A percentile compares a stretch with the other conserved stretches of the same genome.
These are phyloP conservation scores for Corvus moneduloides DNA, from an alignment of 2,113 vertebrate genomes.

Conservation along the genomic window DNA sequence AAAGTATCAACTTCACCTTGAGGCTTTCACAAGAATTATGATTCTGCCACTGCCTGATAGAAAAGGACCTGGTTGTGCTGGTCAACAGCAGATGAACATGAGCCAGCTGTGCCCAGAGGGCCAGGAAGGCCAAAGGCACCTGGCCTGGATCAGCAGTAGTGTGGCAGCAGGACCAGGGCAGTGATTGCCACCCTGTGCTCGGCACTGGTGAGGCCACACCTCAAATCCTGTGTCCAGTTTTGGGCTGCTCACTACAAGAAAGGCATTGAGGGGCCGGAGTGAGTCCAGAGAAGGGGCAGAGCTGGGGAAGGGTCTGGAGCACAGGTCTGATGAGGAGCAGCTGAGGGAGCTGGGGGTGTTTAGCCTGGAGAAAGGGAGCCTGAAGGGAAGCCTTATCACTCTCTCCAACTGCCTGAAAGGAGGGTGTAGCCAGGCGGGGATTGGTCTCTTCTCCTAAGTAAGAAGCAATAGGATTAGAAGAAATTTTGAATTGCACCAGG, in stretches of 20 bases:
- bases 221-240: background rate
- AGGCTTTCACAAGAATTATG: background rate
- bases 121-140: background rate
- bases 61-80: fast-evolving
- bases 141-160: background rate
- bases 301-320: background rate
- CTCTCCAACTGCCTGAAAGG: background rate
- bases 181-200: background rate
- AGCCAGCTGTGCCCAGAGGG: background rate
- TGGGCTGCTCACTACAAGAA: fast-evolving
- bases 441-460: background rate
- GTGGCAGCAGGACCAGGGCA: background rate
- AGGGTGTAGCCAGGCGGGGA: fast-evolving
- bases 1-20: background rate
- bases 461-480: background rate
- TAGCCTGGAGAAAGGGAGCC: background rate
- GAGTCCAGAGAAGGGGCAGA: fast-evolving
- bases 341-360: background rate
- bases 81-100: background rate
- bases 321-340: background rate
- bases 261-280: background rate
- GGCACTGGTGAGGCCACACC: background rate
- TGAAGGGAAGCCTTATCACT: background rate
- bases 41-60: background rate
- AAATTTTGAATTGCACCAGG: background rate